phyloP scores from a whole-genome alignment of 2,113 vertebrate species.

The Etheostoma spectabile region DNA sequence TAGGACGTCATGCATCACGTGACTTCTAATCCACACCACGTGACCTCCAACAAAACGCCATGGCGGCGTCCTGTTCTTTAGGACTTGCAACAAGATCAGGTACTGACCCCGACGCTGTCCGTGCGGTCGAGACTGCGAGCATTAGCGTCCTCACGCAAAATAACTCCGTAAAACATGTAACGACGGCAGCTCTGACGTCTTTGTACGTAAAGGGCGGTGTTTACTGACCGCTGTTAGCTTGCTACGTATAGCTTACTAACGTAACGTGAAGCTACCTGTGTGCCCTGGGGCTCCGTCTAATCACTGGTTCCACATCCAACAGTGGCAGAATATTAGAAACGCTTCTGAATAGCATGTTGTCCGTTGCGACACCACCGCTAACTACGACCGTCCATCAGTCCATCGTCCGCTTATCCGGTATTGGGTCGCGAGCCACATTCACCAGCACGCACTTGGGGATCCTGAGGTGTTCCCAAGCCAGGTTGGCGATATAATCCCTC shows the following conservation, averaged over 20 bases:
- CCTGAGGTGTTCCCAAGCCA: too few relatives aligned
- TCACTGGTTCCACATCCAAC: neutral
- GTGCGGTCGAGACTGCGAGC: neutral
- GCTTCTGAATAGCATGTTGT: neutral
- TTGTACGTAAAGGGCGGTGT: neutral
- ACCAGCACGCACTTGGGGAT: too few relatives aligned
- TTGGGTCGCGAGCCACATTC: too few relatives aligned
- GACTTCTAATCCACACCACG: conserved; percentile 44
- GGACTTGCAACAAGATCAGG: conserved; percentile 54
- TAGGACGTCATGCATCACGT: conserved; percentile 14
- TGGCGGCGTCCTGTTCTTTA: conserved; percentile 71
- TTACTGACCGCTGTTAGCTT: neutral
- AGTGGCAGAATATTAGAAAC: neutral
- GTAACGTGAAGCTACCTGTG: neutral
- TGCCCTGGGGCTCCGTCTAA: neutral
- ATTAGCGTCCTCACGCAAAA: neutral
- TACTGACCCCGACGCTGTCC: conserved; percentile 21
- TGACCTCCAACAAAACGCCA: conserved; percentile 56
- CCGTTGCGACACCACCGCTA: neutral
- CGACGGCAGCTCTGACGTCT: too few relatives aligned
- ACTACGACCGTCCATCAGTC: neutral
- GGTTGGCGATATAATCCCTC: too few relatives aligned
- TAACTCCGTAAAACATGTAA: neutral
- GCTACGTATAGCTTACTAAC: neutral
- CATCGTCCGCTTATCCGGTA: too few relatives aligned